phyloP scores from a whole-genome alignment of 2,888 invertebrate species.

The Campoletis raptor region DNA sequence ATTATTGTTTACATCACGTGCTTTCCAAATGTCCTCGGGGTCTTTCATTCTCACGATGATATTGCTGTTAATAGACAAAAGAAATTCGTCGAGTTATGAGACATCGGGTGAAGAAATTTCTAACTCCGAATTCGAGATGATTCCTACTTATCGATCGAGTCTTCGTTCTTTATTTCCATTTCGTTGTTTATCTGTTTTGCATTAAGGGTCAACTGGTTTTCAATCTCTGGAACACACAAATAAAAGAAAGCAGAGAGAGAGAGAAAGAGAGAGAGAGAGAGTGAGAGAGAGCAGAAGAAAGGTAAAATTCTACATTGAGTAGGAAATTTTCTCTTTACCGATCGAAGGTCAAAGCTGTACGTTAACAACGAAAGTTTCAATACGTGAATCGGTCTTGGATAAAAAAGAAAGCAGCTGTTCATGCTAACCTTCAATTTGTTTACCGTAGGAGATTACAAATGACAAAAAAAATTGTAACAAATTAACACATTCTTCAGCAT shows the following conservation, averaged over 20 bases:
- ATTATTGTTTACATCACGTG: too few species aligned
- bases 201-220: not conserved
- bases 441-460: too few species aligned
- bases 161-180: not conserved
- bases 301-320: not conserved
- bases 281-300: not conserved
- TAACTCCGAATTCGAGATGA: too few species aligned
- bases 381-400: too few species aligned
- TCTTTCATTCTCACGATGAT: too few species aligned
- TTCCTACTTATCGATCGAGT: not conserved
- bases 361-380: too few species aligned
- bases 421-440: too few species aligned
- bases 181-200: not conserved
- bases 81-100: not conserved
- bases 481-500: too few species aligned
- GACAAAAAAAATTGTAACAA: too few species aligned
- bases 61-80: not conserved
- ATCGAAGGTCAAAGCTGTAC: not conserved
- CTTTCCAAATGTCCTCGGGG: too few species aligned
- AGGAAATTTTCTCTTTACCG: constrained; percentile 1
- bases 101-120: not conserved
- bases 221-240: not conserved
- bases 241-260: not conserved
- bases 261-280: not conserved
- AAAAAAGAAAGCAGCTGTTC: too few species aligned